phyloP scores from a whole-genome alignment of 2,113 vertebrate genomes.

The Oryzias curvinotus region DNA sequence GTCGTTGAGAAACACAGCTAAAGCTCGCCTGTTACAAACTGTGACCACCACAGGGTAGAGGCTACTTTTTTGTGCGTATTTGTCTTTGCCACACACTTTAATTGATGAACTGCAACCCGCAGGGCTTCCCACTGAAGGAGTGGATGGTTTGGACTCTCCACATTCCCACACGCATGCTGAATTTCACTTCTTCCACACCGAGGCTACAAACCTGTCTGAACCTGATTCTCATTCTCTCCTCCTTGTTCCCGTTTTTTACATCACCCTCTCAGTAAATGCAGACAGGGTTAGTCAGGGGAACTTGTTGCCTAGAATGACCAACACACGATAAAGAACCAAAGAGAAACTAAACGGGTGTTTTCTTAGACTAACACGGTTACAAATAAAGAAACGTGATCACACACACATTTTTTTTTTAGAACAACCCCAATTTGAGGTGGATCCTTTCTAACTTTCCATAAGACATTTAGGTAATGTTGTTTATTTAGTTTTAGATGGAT shows the following conservation, averaged over 20 bases:
- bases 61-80: background rate
- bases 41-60: slow-evolving; percentile 83
- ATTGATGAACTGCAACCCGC: slow-evolving; percentile 9
- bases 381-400: no score
- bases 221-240: no score
- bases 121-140: background rate
- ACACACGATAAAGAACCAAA: no score
- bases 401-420: no score
- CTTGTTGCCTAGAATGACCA: slow-evolving; percentile 6
- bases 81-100: background rate
- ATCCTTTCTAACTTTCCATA: background rate
- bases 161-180: slow-evolving; percentile 36
- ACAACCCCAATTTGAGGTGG: no score
- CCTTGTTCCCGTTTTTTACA: background rate
- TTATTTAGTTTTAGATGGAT: background rate
- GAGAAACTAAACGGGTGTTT: no score
- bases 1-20: slow-evolving; percentile 74
- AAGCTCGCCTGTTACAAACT: slow-evolving; percentile 82
- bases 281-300: slow-evolving; percentile 8
- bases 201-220: slow-evolving; percentile 34
- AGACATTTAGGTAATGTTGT: background rate
- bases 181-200: background rate
- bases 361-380: no score
- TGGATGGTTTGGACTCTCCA: slow-evolving; percentile 7
- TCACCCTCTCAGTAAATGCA: background rate